phyloP scores from a whole-genome alignment of 2,113 vertebrate genomes.

The Lophochroa leadbeateri region DNA sequence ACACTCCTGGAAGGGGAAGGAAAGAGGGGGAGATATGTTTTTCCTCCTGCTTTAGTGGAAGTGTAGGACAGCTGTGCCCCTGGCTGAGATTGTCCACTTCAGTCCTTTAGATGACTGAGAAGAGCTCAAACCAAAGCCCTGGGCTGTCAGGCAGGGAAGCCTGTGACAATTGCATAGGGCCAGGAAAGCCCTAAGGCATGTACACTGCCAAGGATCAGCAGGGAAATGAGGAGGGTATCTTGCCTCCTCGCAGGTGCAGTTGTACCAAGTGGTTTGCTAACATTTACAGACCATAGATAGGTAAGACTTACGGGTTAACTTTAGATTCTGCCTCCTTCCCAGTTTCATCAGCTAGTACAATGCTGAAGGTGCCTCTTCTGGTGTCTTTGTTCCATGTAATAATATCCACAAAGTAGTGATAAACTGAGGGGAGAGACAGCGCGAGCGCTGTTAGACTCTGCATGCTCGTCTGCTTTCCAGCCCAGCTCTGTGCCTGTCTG shows the following conservation, averaged over 20 bases:
- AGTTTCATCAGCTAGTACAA: slow-evolving; percentile 74
- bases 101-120: not conserved
- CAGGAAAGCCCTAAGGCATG: not conserved
- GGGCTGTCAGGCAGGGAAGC: not conserved
- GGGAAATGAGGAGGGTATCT: not conserved
- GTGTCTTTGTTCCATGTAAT: slow-evolving; percentile 82
- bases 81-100: not conserved
- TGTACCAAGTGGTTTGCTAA: not conserved
- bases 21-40: not conserved
- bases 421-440: slow-evolving; percentile 70
- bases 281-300: not conserved
- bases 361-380: slow-evolving; percentile 82
- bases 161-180: not conserved
- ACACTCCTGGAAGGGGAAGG: not conserved
- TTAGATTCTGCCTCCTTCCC: slow-evolving; percentile 76
- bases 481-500: not conserved
- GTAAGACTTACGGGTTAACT: slow-evolving; percentile 84
- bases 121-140: not conserved
- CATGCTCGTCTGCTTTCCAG: not conserved
- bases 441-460: not conserved
- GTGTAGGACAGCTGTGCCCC: not conserved
- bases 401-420: slow-evolving; percentile 86
- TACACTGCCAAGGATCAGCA: not conserved
- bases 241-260: not conserved
- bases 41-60: not conserved